Base-by-base conservation (phyloP, 2,113 vertebrate genomes). In the Mastomys natalensis region DNA sequence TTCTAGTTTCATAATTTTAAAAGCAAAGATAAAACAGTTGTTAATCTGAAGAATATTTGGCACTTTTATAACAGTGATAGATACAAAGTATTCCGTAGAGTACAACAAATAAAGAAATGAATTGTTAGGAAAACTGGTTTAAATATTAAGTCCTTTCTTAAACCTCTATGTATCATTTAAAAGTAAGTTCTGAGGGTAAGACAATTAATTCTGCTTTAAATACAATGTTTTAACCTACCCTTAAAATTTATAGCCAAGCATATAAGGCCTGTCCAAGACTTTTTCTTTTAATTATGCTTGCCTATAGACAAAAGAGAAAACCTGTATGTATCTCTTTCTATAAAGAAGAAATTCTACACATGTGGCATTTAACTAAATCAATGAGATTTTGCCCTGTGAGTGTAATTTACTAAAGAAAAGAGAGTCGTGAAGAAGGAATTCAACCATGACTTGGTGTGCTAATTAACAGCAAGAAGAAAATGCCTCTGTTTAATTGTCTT, bases 381-480 rank as follows among this genome's bases (percentile, higher is more conserved):
- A 12, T 86, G 58, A 60, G 24, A 85, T 66, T 93, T 72, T 94
- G 1, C 4, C 5, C 7, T 91, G 16, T 55, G 2, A 91, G 43
- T 91, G 34, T 81, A 76, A 73, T 96, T 70, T 60, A 64, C 45
- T 87, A 84, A 48, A 89, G 24, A 87, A 22, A 93, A 81, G 62
- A 70, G 34, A 66, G 62, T 66, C 55, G 26, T 73, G 87, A 91
- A 93, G 87, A 88, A 85, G n/a, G 34, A 78, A 5, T 84, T 97
- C 73, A 93, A 90, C 17, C 37, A 77, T 87, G 21, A 93, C 48
- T 94, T 80, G 5, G 17, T 70, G 26, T 82, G 48, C 53, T 97
- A 90, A 92, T 94, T 88, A 96, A 92, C 29, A 55, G 31, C 58
- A 95, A 62, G 3, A 73, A 76, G 64, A 87, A 96, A 84, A 76